Evolutionary conservation across 2,797 vertebrate species (phyloP).

Genomic region (Anas flavirostris): DNA sequence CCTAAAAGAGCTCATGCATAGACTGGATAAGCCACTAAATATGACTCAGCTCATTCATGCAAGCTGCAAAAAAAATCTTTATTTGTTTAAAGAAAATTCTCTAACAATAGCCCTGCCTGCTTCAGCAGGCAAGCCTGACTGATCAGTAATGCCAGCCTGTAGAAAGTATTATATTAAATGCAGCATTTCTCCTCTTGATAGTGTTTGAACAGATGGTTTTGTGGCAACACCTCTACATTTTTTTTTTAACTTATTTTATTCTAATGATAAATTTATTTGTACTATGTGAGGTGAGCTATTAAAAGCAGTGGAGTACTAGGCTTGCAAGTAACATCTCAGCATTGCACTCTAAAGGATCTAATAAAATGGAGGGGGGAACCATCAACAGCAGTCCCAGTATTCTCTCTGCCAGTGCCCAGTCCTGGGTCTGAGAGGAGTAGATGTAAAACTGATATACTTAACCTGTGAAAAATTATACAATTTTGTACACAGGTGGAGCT

Average conservation of each 20-base stretch:
- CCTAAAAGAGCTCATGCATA: conserved; percentile 40
- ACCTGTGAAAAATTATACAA: neutral
- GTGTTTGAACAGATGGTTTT: conserved; percentile 76
- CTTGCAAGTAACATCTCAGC: neutral
- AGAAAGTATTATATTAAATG: conserved; percentile 45
- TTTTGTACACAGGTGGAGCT: neutral
- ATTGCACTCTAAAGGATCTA: neutral
- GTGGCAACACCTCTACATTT: neutral
- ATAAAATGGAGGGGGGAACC: neutral
- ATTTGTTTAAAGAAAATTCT: conserved; percentile 70
- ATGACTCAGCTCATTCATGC: conserved; percentile 35
- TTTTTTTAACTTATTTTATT: neutral
- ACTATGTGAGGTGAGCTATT: neutral
- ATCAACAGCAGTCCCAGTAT: neutral
- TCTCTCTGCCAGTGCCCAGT: neutral
- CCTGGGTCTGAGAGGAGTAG: neutral
- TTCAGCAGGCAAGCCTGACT: conserved; percentile 59
- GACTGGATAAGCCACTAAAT: neutral
- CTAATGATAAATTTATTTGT: neutral
- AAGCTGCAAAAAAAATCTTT: neutral
- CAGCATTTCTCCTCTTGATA: conserved; percentile 49
- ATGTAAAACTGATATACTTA: neutral
- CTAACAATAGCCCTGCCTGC: conserved; percentile 69
- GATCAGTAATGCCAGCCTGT: neutral
- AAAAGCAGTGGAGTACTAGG: neutral